Evolutionary conservation across 2,888 invertebrate species (phyloP).

Genomic region (Cephonodes hylas): DNA sequence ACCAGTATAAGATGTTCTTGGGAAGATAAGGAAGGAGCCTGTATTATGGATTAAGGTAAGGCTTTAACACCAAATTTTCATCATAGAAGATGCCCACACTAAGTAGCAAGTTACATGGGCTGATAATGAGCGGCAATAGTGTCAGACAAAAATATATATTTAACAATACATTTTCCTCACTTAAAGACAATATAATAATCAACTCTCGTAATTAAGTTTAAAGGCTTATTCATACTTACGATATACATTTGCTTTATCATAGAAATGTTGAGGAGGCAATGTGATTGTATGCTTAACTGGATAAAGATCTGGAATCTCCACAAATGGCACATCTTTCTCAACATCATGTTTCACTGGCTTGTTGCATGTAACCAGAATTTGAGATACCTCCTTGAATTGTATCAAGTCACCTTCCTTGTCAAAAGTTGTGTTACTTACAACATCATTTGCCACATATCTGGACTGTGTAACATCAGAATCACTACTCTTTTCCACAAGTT

Average conservation of each 20-base stretch:
- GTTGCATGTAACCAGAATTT: constrained; percentile 84
- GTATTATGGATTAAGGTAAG: too few relatives aligned
- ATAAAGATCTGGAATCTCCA: constrained; percentile 85
- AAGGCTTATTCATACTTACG: constrained; percentile 81
- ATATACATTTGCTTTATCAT: constrained; percentile 82
- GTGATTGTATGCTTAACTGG: constrained; percentile 89
- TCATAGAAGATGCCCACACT: too few relatives aligned
- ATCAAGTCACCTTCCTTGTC: constrained; percentile 82
- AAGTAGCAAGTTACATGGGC: too few relatives aligned
- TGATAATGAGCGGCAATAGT: too few relatives aligned
- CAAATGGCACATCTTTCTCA: constrained; percentile 71
- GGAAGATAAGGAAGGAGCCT: too few relatives aligned
- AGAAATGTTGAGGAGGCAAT: constrained; percentile 83
- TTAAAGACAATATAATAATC: too few relatives aligned
- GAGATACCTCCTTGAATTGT: constrained; percentile 84
- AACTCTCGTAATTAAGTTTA: too few relatives aligned
- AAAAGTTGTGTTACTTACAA: constrained; percentile 79
- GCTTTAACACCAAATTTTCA: too few relatives aligned
- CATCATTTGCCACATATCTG: constrained; percentile 82
- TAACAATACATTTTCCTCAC: too few relatives aligned
- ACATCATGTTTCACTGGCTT: constrained; percentile 81
- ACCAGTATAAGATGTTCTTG: too few relatives aligned
- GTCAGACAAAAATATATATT: too few relatives aligned
- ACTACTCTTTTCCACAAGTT: constrained; percentile 84
- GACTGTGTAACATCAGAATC: constrained; percentile 77